A percentile compares a stretch with the other conserved stretches of the same genome.
Evolutionary conservation across 2,888 invertebrate species (phyloP).

Genomic region (Oxyscelio sp.): DNA sequence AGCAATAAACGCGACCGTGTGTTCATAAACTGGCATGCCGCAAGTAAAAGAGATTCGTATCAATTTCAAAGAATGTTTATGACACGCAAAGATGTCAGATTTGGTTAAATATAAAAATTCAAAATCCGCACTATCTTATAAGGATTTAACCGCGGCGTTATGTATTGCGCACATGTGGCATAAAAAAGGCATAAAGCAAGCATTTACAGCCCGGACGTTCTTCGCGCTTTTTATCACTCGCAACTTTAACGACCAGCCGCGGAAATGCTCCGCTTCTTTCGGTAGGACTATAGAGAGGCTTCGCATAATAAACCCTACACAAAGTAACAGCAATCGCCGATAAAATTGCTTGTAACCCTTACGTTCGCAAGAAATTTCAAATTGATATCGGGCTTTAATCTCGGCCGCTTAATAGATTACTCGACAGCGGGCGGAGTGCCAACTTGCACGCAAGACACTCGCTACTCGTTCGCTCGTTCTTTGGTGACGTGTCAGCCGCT

Average conservation of each 20-base stretch:
- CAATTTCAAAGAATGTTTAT: constrained; percentile 60
- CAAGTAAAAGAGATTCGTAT: constrained; percentile 47
- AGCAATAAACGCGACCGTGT: constrained; percentile 21
- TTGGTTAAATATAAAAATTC: constrained; percentile 55
- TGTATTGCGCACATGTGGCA: constrained; percentile 46
- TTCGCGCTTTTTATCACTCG: constrained; percentile 70
- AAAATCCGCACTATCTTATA: constrained; percentile 54
- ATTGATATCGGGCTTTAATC: constrained; percentile 75
- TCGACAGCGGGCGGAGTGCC: constrained; percentile 66
- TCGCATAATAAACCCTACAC: constrained; percentile 63
- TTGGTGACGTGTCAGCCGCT: constrained; percentile 14
- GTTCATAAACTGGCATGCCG: constrained; percentile 14
- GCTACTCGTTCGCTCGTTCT: constrained; percentile 24
- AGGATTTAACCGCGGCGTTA: constrained; percentile 35
- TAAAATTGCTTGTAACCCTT: constrained; percentile 73
- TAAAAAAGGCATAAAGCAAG: constrained; percentile 65
- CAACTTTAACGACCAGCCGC: constrained; percentile 65
- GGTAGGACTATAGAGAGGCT: constrained; percentile 42
- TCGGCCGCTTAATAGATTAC: constrained; percentile 74
- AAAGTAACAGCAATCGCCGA: constrained; percentile 68
- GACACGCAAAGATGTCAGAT: constrained; percentile 55
- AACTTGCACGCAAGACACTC: constrained; percentile 69
- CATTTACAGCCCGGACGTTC: constrained; percentile 66
- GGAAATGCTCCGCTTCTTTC: constrained; percentile 47
- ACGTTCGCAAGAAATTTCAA: constrained; percentile 73